Percentiles rank a stretch among this genome's conserved stretches.
These are phyloP conservation scores for Dendroctonus ponderosae DNA, from an alignment of 1,140 invertebrate genomes.

Conservation along the genomic window DNA sequence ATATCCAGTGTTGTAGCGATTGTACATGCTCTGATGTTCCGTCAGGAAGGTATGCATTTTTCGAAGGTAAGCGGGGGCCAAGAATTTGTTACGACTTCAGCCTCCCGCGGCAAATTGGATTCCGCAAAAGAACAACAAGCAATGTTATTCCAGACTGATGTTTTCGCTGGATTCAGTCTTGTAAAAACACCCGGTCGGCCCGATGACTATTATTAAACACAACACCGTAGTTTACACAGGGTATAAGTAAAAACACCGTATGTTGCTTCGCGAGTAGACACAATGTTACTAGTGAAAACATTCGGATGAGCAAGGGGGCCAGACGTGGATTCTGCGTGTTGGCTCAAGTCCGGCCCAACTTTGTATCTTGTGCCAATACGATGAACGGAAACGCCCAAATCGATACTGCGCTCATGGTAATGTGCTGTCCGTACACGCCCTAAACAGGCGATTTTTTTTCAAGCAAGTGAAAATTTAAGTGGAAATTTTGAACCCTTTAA, in stretches of 20 bases:
- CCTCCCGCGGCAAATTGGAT: constrained; percentile 33
- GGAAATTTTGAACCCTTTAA: constrained; percentile 34
- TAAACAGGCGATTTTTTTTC: constrained; percentile 4
- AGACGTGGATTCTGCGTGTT: constrained; percentile 34
- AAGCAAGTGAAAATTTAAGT: neutral
- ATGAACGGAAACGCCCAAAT: constrained; percentile 32
- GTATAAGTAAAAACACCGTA: constrained; percentile 53
- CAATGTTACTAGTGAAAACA: constrained; percentile 54
- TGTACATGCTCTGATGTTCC: constrained; percentile 76
- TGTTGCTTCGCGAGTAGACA: constrained; percentile 49
- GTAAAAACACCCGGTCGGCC: constrained; percentile 50
- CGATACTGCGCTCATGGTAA: constrained; percentile 40
- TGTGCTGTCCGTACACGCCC: constrained; percentile 26
- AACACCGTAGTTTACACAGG: constrained; percentile 53
- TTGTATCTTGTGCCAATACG: constrained; percentile 34
- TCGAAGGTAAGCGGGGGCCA: constrained; percentile 7
- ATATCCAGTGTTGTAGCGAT: constrained; percentile 49
- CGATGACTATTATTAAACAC: constrained; percentile 54
- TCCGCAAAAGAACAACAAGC: constrained; percentile 44
- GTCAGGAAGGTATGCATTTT: constrained; percentile 85
- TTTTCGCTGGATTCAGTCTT: constrained; percentile 49
- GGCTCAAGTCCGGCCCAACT: constrained; percentile 26
- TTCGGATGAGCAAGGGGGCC: constrained; percentile 36
- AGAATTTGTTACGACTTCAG: constrained; percentile 2
- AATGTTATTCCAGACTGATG: constrained; percentile 44